Base-by-base conservation (phyloP, 2,888 invertebrate species). In the Strigamia transsilvanica region DNA sequence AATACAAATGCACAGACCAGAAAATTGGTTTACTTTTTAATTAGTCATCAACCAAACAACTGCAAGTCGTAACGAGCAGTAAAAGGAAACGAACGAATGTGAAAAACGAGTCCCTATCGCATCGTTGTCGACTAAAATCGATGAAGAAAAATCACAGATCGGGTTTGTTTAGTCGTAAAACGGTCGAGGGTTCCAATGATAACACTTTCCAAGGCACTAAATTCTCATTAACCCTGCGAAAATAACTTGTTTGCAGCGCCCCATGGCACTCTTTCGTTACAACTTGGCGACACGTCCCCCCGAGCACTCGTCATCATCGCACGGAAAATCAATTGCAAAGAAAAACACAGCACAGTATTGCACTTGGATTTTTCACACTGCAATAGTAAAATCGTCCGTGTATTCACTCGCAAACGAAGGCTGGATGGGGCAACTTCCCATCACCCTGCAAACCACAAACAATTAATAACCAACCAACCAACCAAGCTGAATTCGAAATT, bases 181-280 rank as follows among this genome's bases (percentile, higher is more conserved):
- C 51, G 51, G 38, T 51, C 73, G 32, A 73, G 27, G 32, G 73
- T 32, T 27, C 73, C 27, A 27, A 9, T 27, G 73, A 27, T 27
- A 73, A 73, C 32, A n/a, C 73, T 73, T 32, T 73, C 73, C 73
- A 73, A 73, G 73, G 73, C 73, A 73, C 73, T 73, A 27, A 73
- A 73, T 73, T 73, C 73, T 73, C 73, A 73, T 73, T 73, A 73
- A 73, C 73, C 56, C 73, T 73, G 73, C 73, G 27, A 73, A 73
- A 73, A 73, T 73, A 73, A 73, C 32, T 73, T 10, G 27, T 61
- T 61, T 18, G 10, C 61, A 61, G 3, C n/a, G 10, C 61, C 38
- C 38, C 38, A 38, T 38, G 38, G 9, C 38, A 38, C 38, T 38
- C 38, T 38, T 38, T 38, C 10, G 38, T 38, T 38, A 51, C 15